phyloP scores from a whole-genome alignment of 2,113 vertebrate genomes.

The Zosterops lateralis region DNA sequence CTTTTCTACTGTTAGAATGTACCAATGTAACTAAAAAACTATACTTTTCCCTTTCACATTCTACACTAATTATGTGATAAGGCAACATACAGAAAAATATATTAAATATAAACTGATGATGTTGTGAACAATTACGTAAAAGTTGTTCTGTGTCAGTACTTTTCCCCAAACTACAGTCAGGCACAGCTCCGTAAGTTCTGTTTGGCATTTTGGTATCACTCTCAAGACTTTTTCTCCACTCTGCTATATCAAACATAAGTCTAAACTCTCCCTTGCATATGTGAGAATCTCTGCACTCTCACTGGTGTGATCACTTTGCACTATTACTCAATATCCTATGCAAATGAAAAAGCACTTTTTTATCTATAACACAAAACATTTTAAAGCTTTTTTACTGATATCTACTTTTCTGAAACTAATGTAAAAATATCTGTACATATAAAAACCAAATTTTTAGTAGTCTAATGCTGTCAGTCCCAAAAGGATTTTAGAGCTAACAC shows the following conservation, averaged over 20 bases:
- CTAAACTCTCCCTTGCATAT: not conserved
- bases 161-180: not conserved
- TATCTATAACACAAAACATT: not conserved
- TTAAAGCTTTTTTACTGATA: not conserved
- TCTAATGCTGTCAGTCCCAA: not conserved
- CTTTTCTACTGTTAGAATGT: not conserved
- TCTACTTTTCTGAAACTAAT: not conserved
- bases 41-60: not conserved
- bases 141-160: not conserved
- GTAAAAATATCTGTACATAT: not conserved
- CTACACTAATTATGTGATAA: not conserved
- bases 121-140: rapidly evolving
- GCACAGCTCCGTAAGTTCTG: not conserved
- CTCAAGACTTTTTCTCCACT: not conserved
- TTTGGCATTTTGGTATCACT: not conserved
- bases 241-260: not conserved
- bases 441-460: not conserved
- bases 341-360: not conserved
- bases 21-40: not conserved
- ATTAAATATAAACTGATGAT: not conserved
- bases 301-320: not conserved
- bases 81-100: not conserved
- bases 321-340: not conserved
- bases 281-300: not conserved
- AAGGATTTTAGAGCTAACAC: not conserved